Evolutionary conservation across 2,797 vertebrate genomes (phyloP), one percentile per base, ranked within the genome.

Genomic region (Moxostoma hubbsi): DNA sequence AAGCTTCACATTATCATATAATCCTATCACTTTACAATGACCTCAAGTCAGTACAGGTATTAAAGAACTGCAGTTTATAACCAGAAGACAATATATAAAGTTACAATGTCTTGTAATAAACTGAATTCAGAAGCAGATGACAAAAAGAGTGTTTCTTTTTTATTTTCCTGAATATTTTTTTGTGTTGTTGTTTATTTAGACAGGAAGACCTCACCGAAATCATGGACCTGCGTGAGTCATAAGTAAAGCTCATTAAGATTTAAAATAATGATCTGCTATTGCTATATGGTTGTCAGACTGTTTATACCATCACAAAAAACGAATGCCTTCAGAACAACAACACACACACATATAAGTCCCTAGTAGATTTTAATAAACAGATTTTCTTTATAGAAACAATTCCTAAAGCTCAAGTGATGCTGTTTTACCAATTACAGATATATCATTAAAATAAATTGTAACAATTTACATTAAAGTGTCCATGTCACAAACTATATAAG

Each of bases 1-100:
- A 83, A 75, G 73, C 73, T 65, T 47, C 72, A 59, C 55, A 69
- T 80, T 82, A 79, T 79, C 70, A 74, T 53, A 50, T 73, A 76
- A 75, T 69, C 71, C 67, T 81, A 79, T 66, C 83, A 36, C 66
- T 49, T 5, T 46, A 47, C 62, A 72, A 79, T 16, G 70, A 59
- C 66, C 47, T 71, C 15, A 13, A 73, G 13, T 24, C 36, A n/a
- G 45, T 16, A 7, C 16, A 47, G 54, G 18, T 69, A 15, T 58
- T 62, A 24, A 24, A 24, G 24, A 24, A 43, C 24, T n/a, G 53
- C 16, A 12, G 24, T 51, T 45, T 6, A 0, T 15, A 6, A 50
- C 36, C 72, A 43, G 15, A 5, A n/a, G 58, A 63, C 36, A 0
- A 18, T 16, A 62, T 43, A 68, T 54, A 36, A 24, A 8, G 59